Evolutionary conservation across 2,113 vertebrate species (phyloP).

Genomic region (Rafetus swinhoei): DNA sequence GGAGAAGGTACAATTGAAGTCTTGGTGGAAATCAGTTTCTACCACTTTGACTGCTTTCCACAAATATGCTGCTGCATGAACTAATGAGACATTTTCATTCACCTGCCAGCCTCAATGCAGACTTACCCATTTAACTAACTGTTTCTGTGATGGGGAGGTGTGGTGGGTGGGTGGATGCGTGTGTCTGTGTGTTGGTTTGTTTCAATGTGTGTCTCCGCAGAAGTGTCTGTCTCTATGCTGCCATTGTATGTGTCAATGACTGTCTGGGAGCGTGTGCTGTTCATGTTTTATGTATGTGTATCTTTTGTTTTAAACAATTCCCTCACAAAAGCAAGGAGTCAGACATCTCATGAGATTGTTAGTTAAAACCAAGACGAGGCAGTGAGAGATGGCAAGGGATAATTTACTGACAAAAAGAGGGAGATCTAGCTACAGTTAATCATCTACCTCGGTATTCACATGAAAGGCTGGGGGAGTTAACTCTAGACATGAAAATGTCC

Average conservation of each 20-base stretch:
- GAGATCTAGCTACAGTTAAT: slow-evolving; percentile 51
- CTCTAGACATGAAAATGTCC: slow-evolving; percentile 47
- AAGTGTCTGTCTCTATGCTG: slow-evolving; percentile 52
- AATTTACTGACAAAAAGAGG: slow-evolving; percentile 42
- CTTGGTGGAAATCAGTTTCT: neutral
- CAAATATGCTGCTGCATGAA: slow-evolving; percentile 46
- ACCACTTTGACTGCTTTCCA: slow-evolving; percentile 7
- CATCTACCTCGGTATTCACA: slow-evolving; percentile 31
- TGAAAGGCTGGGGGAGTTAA: slow-evolving; percentile 33
- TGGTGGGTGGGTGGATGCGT: slow-evolving; percentile 65
- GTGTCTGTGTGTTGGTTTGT: slow-evolving; percentile 71
- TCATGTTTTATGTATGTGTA: neutral
- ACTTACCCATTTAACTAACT: slow-evolving; percentile 46
- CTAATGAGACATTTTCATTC: slow-evolving; percentile 49
- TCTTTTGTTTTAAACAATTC: slow-evolving; percentile 61
- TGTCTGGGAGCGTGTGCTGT: slow-evolving; percentile 59
- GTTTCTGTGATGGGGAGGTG: slow-evolving; percentile 18
- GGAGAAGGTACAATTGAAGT: slow-evolving; percentile 47
- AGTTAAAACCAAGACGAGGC: slow-evolving; percentile 51
- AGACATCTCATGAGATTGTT: slow-evolving; percentile 41
- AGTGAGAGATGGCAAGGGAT: slow-evolving; percentile 44
- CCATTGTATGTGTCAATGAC: neutral
- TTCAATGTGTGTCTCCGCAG: slow-evolving; percentile 52
- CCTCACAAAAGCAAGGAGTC: slow-evolving; percentile 58
- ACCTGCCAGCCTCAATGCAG: slow-evolving; percentile 9